Percentiles rank a stretch among this genome's conserved stretches.
These are phyloP conservation scores for Heteromurus nitidus DNA, from an alignment of 2,888 invertebrate species.

Conservation along the genomic window DNA sequence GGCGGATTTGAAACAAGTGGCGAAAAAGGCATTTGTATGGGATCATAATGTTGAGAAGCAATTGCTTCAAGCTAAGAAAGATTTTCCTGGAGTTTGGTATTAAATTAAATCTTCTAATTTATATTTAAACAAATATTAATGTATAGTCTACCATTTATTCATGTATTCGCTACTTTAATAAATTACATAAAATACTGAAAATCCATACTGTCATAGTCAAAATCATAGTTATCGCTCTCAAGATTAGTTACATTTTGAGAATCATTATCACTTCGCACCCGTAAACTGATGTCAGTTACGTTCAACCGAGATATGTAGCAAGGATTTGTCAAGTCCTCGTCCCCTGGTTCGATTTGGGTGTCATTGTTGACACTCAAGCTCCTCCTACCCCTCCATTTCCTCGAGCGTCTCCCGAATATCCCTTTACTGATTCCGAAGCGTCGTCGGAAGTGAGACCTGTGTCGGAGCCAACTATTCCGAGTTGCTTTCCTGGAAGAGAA, in stretches of 20 bases:
- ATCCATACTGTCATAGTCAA: not conserved
- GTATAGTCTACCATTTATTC: not conserved
- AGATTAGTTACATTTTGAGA: not conserved
- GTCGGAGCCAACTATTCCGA: not conserved
- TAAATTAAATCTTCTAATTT: not conserved
- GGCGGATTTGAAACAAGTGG: constrained; percentile 41
- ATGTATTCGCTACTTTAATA: not conserved
- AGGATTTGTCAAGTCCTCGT: not conserved
- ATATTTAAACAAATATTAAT: not conserved
- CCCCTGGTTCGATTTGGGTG: not conserved
- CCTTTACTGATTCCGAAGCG: not conserved
- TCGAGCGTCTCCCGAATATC: no score
- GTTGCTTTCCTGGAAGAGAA: not conserved
- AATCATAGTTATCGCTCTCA: not conserved
- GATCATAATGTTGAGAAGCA: constrained; percentile 39
- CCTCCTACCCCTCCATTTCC: constrained; percentile 40
- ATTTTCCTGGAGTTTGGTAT: constrained; percentile 55
- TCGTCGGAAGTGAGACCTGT: not conserved
- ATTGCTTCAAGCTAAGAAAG: constrained; percentile 46
- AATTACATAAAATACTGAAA: constrained; percentile 5
- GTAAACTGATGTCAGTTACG: not conserved
- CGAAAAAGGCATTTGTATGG: constrained; percentile 60
- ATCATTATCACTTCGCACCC: not conserved
- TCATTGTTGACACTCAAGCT: not conserved
- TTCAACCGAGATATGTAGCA: not conserved